Conservation (phyloP, 2,113 vertebrate species). For the Pseudonaja textilis region DNA sequence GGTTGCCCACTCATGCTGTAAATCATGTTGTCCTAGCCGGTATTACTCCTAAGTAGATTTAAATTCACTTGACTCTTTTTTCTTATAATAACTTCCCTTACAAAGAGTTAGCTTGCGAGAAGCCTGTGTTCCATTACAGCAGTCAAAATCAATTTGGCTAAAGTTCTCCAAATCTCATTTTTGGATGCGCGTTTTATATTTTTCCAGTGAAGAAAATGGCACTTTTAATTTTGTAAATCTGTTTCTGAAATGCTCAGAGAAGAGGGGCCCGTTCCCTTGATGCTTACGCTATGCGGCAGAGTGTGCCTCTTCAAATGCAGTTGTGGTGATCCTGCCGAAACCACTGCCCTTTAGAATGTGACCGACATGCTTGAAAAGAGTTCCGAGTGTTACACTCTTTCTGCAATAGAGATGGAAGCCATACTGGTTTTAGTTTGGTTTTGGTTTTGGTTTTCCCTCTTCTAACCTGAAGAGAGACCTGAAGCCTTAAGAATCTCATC, state of each 20-base stretch:
- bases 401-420: constrained; percentile 37
- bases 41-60: not conserved
- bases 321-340: constrained; percentile 55
- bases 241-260: constrained; percentile 16
- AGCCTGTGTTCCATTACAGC: constrained; percentile 54
- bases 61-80: not conserved
- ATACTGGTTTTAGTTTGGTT: constrained; percentile 12
- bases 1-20: not conserved
- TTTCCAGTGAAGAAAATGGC: constrained; percentile 55
- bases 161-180: constrained; percentile 72
- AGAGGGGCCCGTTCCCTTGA: constrained; percentile 42
- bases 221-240: constrained; percentile 60
- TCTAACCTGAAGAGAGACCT: not conserved
- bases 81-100: constrained; percentile 8
- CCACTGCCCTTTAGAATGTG: constrained; percentile 55
- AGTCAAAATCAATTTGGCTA: constrained; percentile 50
- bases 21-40: not conserved
- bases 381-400: constrained; percentile 39
- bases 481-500: constrained; percentile 14
- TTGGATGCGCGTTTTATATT: constrained; percentile 57
- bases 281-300: constrained; percentile 13
- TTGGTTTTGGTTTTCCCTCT: not conserved
- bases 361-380: constrained; percentile 52
- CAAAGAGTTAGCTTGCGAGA: constrained; percentile 39
- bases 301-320: constrained; percentile 50